Evolutionary conservation across 2,888 invertebrate species (phyloP), one percentile per base, ranked within the genome.

Genomic region (Trissolcus japonicus): DNA sequence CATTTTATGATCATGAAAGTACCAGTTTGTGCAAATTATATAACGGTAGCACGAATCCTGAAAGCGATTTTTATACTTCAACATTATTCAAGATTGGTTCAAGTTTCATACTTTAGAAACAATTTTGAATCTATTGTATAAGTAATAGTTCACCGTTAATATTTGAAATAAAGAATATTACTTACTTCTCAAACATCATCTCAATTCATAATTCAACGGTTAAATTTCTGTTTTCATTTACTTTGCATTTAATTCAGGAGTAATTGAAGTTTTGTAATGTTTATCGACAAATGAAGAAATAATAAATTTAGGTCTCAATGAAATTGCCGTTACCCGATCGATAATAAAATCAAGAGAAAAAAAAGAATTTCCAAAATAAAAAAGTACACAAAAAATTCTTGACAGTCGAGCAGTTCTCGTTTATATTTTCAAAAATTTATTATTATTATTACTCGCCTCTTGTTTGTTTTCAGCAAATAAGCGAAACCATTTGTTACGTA

Each of bases 301-400:
- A 56, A 9, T 61, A 62, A 54, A 61, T 74, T 59, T 55, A 60
- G 46, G 50, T 67, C 51, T 48, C 48, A 63, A 25, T 25, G 4
- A 6, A n/a, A 25, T 3, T 62, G 54, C 60, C 46, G 59, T 62
- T 75, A 59, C 60, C 40, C 50, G 68, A 41, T 13, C 48, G 68
- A 41, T 13, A 71, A n/a, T n/a, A n/a, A n/a, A n/a, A n/a, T n/a
- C n/a, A n/a, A 78, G 76, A 61, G 66, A 77, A 79, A 25, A 25
- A 25, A 25, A 25, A 0, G 4, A 25, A 4, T 4, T 86, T 86
- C 84, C 84, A 86, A 84, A 83, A 81, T 81, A n/a, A n/a, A n/a
- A n/a, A n/a, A n/a, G n/a, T n/a, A n/a, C n/a, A n/a, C n/a, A n/a
- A n/a, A n/a, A n/a, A n/a, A n/a, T n/a, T n/a, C 80, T 67, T 82